Conservation (phyloP, 2,888 invertebrate species). For the Trissonchulus sp. region DNA sequence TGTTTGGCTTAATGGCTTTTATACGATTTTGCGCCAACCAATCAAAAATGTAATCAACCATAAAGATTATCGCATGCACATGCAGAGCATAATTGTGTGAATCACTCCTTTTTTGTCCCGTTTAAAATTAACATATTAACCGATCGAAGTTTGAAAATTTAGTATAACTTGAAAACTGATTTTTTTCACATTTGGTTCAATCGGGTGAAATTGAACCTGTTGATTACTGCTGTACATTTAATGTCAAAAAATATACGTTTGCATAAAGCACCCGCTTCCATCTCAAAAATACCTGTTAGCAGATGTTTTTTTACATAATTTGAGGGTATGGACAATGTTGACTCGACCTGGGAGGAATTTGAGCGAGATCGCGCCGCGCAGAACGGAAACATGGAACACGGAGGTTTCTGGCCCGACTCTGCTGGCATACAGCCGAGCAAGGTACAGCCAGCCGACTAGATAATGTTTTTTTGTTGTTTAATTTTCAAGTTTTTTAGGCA, state of each 20-base stretch:
- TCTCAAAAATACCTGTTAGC: background rate
- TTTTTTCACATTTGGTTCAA: background rate
- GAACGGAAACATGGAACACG: background rate
- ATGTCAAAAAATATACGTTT: no score
- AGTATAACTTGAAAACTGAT: background rate
- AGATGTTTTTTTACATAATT: background rate
- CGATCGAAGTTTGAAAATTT: background rate
- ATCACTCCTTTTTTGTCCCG: no score
- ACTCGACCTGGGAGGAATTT: background rate
- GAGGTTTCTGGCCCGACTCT: background rate
- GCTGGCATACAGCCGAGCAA: background rate
- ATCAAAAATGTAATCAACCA: no score
- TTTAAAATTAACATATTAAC: no score
- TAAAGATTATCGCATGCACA: no score
- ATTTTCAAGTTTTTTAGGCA: background rate
- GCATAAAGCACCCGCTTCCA: no score
- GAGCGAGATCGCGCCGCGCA: background rate
- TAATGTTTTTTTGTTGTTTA: background rate
- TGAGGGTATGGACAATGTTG: background rate
- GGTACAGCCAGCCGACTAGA: background rate
- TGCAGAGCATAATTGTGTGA: no score
- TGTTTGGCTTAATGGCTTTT: no score
- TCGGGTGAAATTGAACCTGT: background rate
- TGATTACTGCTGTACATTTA: background rate
- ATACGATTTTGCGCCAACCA: no score